Evolutionary conservation across 2,888 invertebrate species (phyloP), one percentile per base, ranked within the genome.

Genomic region (Acholoe squamosa): DNA sequence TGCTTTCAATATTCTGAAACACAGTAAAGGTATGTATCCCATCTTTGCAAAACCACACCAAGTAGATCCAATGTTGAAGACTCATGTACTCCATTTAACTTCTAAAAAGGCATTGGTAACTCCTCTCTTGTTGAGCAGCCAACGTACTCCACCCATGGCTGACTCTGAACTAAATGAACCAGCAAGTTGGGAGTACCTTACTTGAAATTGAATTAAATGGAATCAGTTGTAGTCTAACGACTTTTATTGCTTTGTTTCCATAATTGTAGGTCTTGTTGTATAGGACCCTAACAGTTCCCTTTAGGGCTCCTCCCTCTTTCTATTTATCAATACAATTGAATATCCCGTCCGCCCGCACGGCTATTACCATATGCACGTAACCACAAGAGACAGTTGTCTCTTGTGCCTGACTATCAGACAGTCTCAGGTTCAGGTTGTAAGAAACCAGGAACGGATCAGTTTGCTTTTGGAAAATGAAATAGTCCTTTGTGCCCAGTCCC

Each of bases 151-250:
- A 19, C 16, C 34, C 80, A 22, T 80, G 34, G 19, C 71, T n/a
- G 43, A 33, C 80, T 43, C 43, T 28, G n/a, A 33, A 80, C 80
- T 80, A 43, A 80, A 86, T 86, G 86, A 16, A 28, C 54, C 52
- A 56, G 14, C 86, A 54, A 16, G 51, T 5, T 84, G 33, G 28
- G 52, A 84, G 86, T 54, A 56, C 86, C 86, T 86, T 86, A 86
- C 86, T 54, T 25, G 86, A 86, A 86, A 86, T 86, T 86, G 86
- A 86, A 25, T 86, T 86, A 86, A 54, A 86, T 86, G 22, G 54
- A 86, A 54, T 86, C 84, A 84, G 84, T 71, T 71, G 71, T 71
- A 84, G 84, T 51, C 86, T 56, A 86, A 86, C 86, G 86, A 86
- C 86, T 56, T 56, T 86, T 54, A 86, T 86, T 80, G 80, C 80